Evolutionary conservation across 1,140 invertebrate species (phyloP), one percentile per base, ranked within the genome.

Genomic region (Drosophila bipectinata): DNA sequence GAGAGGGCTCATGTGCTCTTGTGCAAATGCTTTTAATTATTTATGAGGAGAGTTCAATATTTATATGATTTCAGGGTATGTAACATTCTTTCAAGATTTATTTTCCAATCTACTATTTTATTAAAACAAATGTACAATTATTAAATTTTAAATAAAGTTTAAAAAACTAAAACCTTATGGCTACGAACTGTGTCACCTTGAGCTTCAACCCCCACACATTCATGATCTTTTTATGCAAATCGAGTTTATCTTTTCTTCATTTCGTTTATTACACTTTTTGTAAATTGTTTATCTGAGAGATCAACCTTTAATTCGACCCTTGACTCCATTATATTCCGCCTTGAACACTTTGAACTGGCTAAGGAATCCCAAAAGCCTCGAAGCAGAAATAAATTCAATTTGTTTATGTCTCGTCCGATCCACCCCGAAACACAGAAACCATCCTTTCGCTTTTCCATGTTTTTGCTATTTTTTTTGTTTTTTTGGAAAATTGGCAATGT

Each of bases 401-500:
- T 57, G 63, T 10, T 55, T 21, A 32, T 41, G 52, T 44, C 78
- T 57, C 15, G 26, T 54, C 37, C 39, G 39, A 26, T n/a, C 44
- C 39, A 32, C 34, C 53, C 39, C 4, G 8, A 18, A 44, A 41
- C 1, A 21, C 41, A n/a, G 14, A 15, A 14, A 44, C 14, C 4
- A 47, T 30, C 32, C 37, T 69, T 32, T 37, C 12, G 28, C 26
- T 53, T 39, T 51, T 32, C 34, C 51, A 60, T 63, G 61, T 37
- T 10, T 30, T 30, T 30, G 6, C 8, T 30, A 8, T 3, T 34
- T 67, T 60, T 54, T 64, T 57, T 67, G 48, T 54, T 57, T 64
- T 51, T 68, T 30, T 32, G 59, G n/a, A 61, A 85, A 81, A 75
- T 88, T 79, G 79, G 79, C 53, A 67, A 49, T 64, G 74, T 71